Evolutionary conservation across 2,888 invertebrate genomes (phyloP).

Genomic region (Noctua janthe): DNA sequence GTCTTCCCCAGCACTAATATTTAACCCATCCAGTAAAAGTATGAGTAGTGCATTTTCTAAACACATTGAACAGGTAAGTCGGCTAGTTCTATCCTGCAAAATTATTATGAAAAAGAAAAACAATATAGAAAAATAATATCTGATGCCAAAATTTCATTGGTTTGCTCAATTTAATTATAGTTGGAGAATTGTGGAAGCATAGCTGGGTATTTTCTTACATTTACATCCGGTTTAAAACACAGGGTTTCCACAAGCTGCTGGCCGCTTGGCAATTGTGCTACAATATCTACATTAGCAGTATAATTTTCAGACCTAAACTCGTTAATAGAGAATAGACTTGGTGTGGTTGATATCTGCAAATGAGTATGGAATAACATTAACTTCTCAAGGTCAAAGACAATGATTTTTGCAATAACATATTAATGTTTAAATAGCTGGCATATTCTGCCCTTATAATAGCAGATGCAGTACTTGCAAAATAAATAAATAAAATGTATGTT

Average conservation of each 20-base stretch:
- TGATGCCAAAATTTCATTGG: background rate
- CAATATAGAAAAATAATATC: background rate
- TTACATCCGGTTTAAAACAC: slow-evolving; percentile 69
- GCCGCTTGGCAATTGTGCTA: slow-evolving; percentile 92
- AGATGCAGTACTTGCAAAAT: background rate
- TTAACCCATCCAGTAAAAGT: slow-evolving; percentile 90
- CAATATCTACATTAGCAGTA: slow-evolving; percentile 90
- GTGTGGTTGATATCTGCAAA: slow-evolving; percentile 92
- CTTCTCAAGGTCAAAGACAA: background rate
- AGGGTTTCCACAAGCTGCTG: slow-evolving; percentile 92
- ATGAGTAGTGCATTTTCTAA: slow-evolving; percentile 89
- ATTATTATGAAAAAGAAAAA: slow-evolving; percentile 5
- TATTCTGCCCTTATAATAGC: background rate
- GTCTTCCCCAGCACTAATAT: slow-evolving; percentile 88
- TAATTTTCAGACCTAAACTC: slow-evolving; percentile 89
- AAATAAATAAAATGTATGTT: background rate
- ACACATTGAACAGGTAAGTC: slow-evolving; percentile 86
- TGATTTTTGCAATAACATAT: slow-evolving; percentile 1
- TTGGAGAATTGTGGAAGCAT: background rate
- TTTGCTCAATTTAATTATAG: background rate
- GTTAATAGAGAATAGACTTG: slow-evolving; percentile 92
- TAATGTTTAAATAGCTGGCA: slow-evolving; percentile 4
- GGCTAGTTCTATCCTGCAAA: slow-evolving; percentile 59
- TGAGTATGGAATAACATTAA: background rate
- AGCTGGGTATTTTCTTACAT: slow-evolving; percentile 69